A percentile compares a stretch with the other conserved stretches of the same genome.
Conservation (phyloP, 2,888 invertebrate species). For the Ferdinandea cuprea region DNA sequence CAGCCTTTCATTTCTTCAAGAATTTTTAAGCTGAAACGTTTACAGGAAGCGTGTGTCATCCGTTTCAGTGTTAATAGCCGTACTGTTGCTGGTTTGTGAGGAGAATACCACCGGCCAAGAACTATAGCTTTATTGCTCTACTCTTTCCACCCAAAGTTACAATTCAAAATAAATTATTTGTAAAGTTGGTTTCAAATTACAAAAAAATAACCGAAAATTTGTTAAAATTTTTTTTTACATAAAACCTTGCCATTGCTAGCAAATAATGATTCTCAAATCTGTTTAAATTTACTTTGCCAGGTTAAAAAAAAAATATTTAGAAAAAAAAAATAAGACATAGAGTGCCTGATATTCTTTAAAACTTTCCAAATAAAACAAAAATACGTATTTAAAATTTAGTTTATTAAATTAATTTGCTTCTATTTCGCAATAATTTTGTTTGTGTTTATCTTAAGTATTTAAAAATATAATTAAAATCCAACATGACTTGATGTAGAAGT, state of each 20-base stretch:
- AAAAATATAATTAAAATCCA: slow-evolving; percentile 17
- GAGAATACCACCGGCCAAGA: too few relatives aligned
- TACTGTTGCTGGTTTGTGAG: too few relatives aligned
- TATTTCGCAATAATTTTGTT: background rate
- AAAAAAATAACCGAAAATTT: background rate
- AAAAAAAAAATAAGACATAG: slow-evolving; percentile 48
- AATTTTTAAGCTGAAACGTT: too few relatives aligned
- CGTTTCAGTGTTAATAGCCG: too few relatives aligned
- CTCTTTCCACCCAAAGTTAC: too few relatives aligned
- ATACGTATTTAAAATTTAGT: background rate
- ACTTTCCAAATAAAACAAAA: slow-evolving; percentile 3
- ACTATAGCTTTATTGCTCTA: too few relatives aligned
- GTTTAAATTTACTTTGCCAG: slow-evolving; percentile 3
- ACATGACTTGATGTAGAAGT: slow-evolving; percentile 45
- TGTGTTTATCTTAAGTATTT: too few relatives aligned
- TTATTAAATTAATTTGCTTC: slow-evolving; percentile 13
- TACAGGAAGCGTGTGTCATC: too few relatives aligned
- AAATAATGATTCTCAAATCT: slow-evolving; percentile 41
- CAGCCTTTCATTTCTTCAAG: too few relatives aligned
- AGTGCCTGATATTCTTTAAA: slow-evolving; percentile 66
- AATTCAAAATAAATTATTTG: too few relatives aligned
- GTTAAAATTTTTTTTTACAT: background rate
- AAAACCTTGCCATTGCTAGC: slow-evolving; percentile 57
- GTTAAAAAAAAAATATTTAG: too few relatives aligned
- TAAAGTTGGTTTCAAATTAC: background rate